Evolutionary conservation across 1,140 invertebrate species (phyloP).

Genomic region (Laodelphax striatellus): DNA sequence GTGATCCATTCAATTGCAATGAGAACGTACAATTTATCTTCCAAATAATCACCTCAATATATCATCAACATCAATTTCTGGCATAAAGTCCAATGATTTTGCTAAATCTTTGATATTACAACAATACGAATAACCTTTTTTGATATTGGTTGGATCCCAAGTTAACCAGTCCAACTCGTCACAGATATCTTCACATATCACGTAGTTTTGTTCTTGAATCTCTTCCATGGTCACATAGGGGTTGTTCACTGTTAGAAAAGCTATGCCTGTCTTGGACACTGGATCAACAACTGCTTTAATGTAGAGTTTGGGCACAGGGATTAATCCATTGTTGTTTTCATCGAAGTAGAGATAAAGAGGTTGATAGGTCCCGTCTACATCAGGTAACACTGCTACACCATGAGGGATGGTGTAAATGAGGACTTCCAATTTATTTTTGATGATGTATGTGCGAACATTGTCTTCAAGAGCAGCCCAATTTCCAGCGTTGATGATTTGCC

Average conservation of each 20-base stretch:
- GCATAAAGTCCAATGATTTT: background rate
- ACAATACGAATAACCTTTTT: slow-evolving; percentile 21
- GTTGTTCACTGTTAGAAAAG: slow-evolving; percentile 51
- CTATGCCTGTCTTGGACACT: slow-evolving; percentile 36
- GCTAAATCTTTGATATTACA: slow-evolving; percentile 14
- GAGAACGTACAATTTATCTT: slow-evolving; percentile 22
- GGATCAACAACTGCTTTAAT: slow-evolving; percentile 50
- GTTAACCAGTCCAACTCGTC: slow-evolving; percentile 8
- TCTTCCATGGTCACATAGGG: slow-evolving; percentile 36
- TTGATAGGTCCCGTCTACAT: slow-evolving; percentile 31
- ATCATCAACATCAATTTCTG: slow-evolving; percentile 4
- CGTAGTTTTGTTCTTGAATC: slow-evolving; percentile 27
- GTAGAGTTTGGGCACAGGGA: slow-evolving; percentile 44
- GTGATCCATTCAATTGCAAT: too few relatives aligned
- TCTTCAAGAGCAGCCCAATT: slow-evolving; percentile 36
- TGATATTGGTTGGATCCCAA: background rate
- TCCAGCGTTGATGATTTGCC: slow-evolving; percentile 40
- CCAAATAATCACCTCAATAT: too few relatives aligned
- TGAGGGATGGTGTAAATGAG: slow-evolving; percentile 44
- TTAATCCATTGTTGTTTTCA: slow-evolving; percentile 27
- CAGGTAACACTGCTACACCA: slow-evolving; percentile 36
- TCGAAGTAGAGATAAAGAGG: slow-evolving; percentile 37
- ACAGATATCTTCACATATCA: slow-evolving; percentile 35
- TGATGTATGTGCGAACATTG: background rate
- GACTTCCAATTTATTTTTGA: slow-evolving; percentile 22